Evolutionary conservation across 2,888 invertebrate genomes (phyloP), one percentile per base, ranked within the genome.

Genomic region (Malthinus flaveolus): DNA sequence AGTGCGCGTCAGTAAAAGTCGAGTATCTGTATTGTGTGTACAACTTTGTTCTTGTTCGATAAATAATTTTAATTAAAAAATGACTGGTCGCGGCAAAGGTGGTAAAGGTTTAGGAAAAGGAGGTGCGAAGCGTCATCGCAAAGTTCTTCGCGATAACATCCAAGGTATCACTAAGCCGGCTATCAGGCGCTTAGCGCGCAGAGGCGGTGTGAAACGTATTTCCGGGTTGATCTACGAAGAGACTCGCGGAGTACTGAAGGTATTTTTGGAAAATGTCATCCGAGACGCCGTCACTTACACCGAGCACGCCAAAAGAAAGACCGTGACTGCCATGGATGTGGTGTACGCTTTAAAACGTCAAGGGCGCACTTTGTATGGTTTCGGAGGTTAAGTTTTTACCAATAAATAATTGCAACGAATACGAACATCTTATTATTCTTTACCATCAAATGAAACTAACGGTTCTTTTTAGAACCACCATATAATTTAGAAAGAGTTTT

Each of bases 241-340:
- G 9, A 48, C 48, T 1, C 10, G 48, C 5, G 48, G 48, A 9
- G 48, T 48, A 11, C 6, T 48, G 35, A 48, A 48, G 12, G 48
- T 48, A 7, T 48, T 48, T 32, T 12, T 48, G 34, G 48, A 49
- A 10, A 49, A 49, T 11, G 36, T 0, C 9, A 49, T 49, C 23
- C 36, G 49, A n/a, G 49, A 49, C 12, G 48, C 48, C 48, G 48
- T 48, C 8, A 48, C 48, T 6, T 48, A 48, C 12, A 48, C 48
- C 33, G 91, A 93, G 73, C 91, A 93, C 73, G 92, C 92, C 33
- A 93, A 93, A 78, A 82, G 93, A 67, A 93, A 93, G 80, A 93
- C 92, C 1, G 92, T 93, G 42, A 92, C 91, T 0, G 91, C 91
- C 11, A 92, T 93, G 92, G 92, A 93, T 68, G 89, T 93, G 8